Evolutionary conservation across 2,113 vertebrate species (phyloP).

Genomic region (Lates calcarifer): DNA sequence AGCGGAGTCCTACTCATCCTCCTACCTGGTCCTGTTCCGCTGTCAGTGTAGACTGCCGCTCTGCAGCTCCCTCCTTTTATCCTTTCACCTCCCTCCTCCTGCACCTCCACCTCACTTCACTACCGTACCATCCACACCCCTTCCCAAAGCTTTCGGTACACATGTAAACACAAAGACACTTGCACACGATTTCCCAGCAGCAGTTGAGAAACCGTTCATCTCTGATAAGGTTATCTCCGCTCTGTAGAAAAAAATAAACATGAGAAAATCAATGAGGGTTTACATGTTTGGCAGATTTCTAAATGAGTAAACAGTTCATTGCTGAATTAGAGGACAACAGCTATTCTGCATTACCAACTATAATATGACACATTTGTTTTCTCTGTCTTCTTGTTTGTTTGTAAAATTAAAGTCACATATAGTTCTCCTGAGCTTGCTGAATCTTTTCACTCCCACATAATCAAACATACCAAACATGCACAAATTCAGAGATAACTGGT

Average conservation of each 20-base stretch:
- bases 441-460: background rate
- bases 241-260: slow-evolving; percentile 38
- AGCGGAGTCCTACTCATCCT: slow-evolving; percentile 57
- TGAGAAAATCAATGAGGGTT: slow-evolving; percentile 57
- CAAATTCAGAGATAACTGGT: background rate
- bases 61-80: slow-evolving; percentile 52
- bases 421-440: background rate
- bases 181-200: slow-evolving; percentile 54
- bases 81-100: background rate
- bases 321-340: background rate
- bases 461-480: background rate
- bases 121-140: too few relatives aligned
- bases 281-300: background rate
- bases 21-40: slow-evolving; percentile 19
- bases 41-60: background rate
- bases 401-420: background rate
- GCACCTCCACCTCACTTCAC: background rate
- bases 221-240: slow-evolving; percentile 6
- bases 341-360: background rate
- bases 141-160: background rate
- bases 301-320: background rate
- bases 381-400: background rate
- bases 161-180: background rate
- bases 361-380: background rate
- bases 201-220: slow-evolving; percentile 49